Percentiles rank a stretch among this genome's conserved stretches.
Evolutionary conservation across 2,888 invertebrate genomes (phyloP).

Genomic region (Agapetus fuscipes): DNA sequence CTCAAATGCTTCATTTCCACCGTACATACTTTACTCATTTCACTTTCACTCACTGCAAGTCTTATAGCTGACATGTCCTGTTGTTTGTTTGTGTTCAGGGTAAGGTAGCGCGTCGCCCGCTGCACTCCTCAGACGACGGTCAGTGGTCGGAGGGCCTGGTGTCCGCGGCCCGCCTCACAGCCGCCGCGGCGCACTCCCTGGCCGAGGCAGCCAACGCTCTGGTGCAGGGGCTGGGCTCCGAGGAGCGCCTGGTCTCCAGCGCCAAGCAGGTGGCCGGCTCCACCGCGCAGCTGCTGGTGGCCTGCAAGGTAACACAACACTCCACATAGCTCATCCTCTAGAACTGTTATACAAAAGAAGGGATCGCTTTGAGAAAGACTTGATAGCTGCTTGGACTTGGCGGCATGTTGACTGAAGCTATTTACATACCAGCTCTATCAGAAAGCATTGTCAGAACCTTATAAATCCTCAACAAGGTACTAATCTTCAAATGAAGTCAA

Average conservation of each 20-base stretch:
- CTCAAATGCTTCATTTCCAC: too few relatives aligned
- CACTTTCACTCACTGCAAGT: too few relatives aligned
- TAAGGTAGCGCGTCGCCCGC: constrained; percentile 72
- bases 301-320: constrained; percentile 80
- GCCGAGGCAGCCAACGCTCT: constrained; percentile 97
- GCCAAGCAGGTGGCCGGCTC: constrained; percentile 95
- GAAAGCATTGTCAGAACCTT: too few relatives aligned
- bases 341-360: too few relatives aligned
- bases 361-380: too few relatives aligned
- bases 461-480: too few relatives aligned
- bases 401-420: not conserved
- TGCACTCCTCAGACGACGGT: constrained; percentile 86
- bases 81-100: constrained; percentile 50
- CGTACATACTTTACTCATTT: too few relatives aligned
- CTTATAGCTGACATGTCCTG: too few relatives aligned
- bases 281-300: constrained; percentile 94
- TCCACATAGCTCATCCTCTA: too few relatives aligned
- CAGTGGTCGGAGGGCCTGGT: constrained; percentile 98
- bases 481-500: too few relatives aligned
- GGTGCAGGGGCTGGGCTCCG: constrained; percentile 84
- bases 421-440: too few relatives aligned
- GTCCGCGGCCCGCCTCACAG: constrained; percentile 90
- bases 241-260: constrained; percentile 93
- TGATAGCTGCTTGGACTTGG: too few relatives aligned
- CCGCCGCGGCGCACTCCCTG: constrained; percentile 94